A percentile compares a stretch with the other conserved stretches of the same genome.
phyloP scores from a whole-genome alignment of 2,888 invertebrate species.

The Lasioglossum pauxillum region DNA sequence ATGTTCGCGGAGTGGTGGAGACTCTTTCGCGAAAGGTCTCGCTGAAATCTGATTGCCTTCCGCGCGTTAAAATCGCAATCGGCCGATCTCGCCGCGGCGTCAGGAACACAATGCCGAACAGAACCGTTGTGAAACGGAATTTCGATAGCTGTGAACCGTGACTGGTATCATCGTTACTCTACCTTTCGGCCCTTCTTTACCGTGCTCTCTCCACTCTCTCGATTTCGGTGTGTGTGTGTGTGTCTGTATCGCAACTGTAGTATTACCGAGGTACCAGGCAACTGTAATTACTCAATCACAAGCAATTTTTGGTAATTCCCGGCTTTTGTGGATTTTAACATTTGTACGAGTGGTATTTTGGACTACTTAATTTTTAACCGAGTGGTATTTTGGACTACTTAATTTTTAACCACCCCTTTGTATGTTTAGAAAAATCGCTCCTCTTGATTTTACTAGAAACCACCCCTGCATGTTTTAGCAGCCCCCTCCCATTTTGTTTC shows the following conservation, averaged over 20 bases:
- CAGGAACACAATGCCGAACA: conserved; percentile 49
- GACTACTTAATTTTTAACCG: neutral
- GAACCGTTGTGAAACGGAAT: conserved; percentile 47
- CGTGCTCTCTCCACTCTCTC: neutral
- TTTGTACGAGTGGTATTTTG: neutral
- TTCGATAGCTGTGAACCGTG: conserved; percentile 56
- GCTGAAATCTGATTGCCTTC: conserved; percentile 54
- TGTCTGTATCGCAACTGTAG: neutral
- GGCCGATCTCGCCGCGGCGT: conserved; percentile 42
- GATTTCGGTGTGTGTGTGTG: neutral
- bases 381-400: neutral
- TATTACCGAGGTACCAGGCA: neutral
- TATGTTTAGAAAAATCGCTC: neutral
- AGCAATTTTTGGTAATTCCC: neutral
- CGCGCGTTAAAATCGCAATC: conserved; percentile 54
- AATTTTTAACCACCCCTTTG: neutral
- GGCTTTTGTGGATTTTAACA: neutral
- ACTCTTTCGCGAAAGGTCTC: conserved; percentile 43
- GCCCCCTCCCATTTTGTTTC: neutral
- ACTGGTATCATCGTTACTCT: conserved; percentile 19
- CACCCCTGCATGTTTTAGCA: too few species aligned
- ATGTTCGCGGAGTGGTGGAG: neutral
- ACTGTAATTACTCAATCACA: neutral
- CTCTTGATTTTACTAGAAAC: too few species aligned
- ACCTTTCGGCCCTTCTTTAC: neutral